Conservation (phyloP, 1,140 invertebrate genomes). For the Neuroterus valhalla region DNA sequence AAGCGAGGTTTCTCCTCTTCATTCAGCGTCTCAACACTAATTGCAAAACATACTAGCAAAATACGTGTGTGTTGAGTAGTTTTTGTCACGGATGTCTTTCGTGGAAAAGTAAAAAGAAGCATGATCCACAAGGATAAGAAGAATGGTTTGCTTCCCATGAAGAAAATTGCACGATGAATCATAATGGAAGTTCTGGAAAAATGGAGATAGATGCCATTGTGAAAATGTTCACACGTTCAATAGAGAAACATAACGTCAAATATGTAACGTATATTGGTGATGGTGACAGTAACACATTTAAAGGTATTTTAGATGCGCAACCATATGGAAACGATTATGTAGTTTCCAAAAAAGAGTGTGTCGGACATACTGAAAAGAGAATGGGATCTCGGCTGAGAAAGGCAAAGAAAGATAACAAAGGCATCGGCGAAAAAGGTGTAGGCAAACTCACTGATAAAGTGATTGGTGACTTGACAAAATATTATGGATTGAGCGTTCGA, state of each 20-base stretch:
- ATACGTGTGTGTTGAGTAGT: slow-evolving; percentile 30
- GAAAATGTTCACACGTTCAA: slow-evolving; percentile 36
- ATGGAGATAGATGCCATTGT: slow-evolving; percentile 35
- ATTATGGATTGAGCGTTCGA: slow-evolving; percentile 45
- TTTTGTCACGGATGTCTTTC: slow-evolving; percentile 26
- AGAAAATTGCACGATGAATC: slow-evolving; percentile 31
- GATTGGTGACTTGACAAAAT: slow-evolving; percentile 42
- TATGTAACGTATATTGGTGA: slow-evolving; percentile 44
- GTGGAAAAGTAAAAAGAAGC: slow-evolving; percentile 34
- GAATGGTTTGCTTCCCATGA: slow-evolving; percentile 32
- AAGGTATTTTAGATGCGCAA: slow-evolving; percentile 42
- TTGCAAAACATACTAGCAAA: slow-evolving; percentile 19
- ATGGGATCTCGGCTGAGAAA: slow-evolving; percentile 36
- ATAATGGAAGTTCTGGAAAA: not conserved
- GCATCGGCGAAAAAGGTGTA: slow-evolving; percentile 24
- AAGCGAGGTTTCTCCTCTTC: too few relatives aligned
- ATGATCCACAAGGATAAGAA: not conserved
- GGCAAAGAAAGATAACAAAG: slow-evolving; percentile 39
- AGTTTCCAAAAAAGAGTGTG: slow-evolving; percentile 48
- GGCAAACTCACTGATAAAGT: slow-evolving; percentile 38
- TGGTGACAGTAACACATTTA: slow-evolving; percentile 52
- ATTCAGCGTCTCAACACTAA: too few relatives aligned
- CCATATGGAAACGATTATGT: slow-evolving; percentile 40
- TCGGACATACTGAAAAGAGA: slow-evolving; percentile 12
- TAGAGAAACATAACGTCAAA: slow-evolving; percentile 17